Evolutionary conservation across 2,113 vertebrate species (phyloP), one percentile per base, ranked within the genome.

Genomic region (Corythornis madagascariensis): DNA sequence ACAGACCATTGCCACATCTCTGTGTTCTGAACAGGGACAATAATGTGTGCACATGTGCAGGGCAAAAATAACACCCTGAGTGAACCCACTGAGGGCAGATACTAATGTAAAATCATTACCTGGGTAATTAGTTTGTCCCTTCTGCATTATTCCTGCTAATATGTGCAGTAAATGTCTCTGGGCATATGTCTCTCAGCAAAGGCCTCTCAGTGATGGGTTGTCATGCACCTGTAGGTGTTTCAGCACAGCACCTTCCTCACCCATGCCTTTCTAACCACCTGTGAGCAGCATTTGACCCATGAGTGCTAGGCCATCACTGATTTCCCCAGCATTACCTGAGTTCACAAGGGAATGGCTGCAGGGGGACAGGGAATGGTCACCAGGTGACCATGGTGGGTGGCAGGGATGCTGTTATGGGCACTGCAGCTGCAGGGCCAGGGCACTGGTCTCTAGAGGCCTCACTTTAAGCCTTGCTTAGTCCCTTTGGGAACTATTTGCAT

Each of bases 401-500:
- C 35, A 38, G 35, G 35, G 35, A 38, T 38, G 35, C 35, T 38
- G 35, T 38, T 38, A 38, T 38, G 35, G 35, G 31, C 1, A n/a
- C 8, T 0, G 67, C 67, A 20, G 56, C 14, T 10, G 0, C n/a
- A 28, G 33, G 26, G 33, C 31, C n/a, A 40, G 45, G 74, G 31
- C 47, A 13, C 77, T 47, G 18, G 42, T 22, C 71, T n/a, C 66
- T 31, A 40, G 33, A 86, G 63, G 56, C 0, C 2, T 86, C 92
- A 90, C 1, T 38, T 38, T 38, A 38, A 9, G 7, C 75, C 87
- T 76, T 83, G 67, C 92, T 85, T 92, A 48, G 60, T 64, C 43
- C 45, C 55, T 56, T 88, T 18, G 71, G 92, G 86, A 93, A 89
- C 88, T 95, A 74, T 95, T 97, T 91, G 67, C 75, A 75, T 75